Percentiles rank a stretch among this genome's conserved stretches.
Evolutionary conservation across 2,888 invertebrate genomes (phyloP).

Genomic region (Selenia dentaria): DNA sequence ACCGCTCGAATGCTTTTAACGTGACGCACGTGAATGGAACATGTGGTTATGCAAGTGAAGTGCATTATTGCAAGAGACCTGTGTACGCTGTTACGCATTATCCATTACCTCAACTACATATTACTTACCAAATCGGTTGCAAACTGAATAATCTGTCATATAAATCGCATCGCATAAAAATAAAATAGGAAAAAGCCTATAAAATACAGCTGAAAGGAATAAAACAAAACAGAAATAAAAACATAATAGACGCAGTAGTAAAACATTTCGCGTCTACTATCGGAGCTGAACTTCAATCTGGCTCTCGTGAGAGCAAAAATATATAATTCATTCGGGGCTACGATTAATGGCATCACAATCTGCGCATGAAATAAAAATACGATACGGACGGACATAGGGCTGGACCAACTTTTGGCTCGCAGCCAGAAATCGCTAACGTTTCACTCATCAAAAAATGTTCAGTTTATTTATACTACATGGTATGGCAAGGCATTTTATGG

Average conservation of each 20-base stretch:
- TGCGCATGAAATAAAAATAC: constrained; percentile 69
- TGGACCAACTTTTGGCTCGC: constrained; percentile 59
- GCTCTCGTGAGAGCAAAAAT: constrained; percentile 35
- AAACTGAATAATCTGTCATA: neutral
- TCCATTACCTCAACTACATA: neutral
- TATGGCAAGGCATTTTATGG: constrained; percentile 35
- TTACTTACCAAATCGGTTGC: neutral
- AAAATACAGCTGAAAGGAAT: constrained; percentile 9
- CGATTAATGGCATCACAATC: constrained; percentile 64
- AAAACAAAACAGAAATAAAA: constrained; percentile 15
- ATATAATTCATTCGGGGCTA: constrained; percentile 46
- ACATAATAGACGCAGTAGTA: constrained; percentile 18
- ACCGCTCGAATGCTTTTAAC: constrained; percentile 24
- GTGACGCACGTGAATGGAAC: constrained; percentile 5
- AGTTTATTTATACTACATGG: constrained; percentile 40
- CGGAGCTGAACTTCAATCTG: constrained; percentile 32
- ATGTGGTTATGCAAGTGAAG: constrained; percentile 14
- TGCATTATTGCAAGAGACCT: constrained; percentile 10
- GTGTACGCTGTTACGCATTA: neutral
- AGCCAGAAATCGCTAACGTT: constrained; percentile 68
- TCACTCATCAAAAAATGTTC: constrained; percentile 55
- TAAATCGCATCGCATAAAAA: neutral
- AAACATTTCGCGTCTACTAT: constrained; percentile 23
- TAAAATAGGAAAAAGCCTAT: neutral
- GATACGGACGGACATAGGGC: constrained; percentile 51